Percentiles rank a stretch among this genome's conserved stretches.
Evolutionary conservation across 1,140 invertebrate genomes (phyloP).

Genomic region (Ditylenchus dipsaci): DNA sequence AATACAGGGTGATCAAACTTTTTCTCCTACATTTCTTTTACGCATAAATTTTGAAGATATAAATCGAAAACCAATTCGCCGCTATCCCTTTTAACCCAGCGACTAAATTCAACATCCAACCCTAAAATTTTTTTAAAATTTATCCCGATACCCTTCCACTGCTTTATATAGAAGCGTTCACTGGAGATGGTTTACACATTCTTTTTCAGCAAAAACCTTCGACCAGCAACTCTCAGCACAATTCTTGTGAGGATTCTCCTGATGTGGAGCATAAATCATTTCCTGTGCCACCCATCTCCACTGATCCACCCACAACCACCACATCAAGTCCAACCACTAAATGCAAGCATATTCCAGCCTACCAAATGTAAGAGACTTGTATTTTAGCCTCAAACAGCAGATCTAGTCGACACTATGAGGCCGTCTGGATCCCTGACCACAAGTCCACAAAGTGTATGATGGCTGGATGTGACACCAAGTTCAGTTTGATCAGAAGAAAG

Average conservation of each 20-base stretch:
- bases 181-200: too few species aligned
- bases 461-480: conserved; percentile 40
- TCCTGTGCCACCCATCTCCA: background rate
- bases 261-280: conserved; percentile 18
- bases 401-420: conserved; percentile 26
- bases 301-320: background rate
- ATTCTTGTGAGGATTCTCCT: conserved; percentile 21
- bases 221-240: background rate
- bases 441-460: conserved; percentile 41
- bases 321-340: too few species aligned
- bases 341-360: background rate
- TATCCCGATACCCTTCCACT: too few species aligned
- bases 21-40: too few species aligned
- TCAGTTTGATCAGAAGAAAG: conserved; percentile 35
- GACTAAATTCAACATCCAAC: too few species aligned
- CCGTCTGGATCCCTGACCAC: conserved; percentile 45
- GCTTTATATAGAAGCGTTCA: too few species aligned
- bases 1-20: too few species aligned
- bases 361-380: background rate
- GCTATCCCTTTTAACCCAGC: too few species aligned
- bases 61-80: too few species aligned
- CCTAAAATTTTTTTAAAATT: too few species aligned
- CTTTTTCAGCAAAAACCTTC: background rate
- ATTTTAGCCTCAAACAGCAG: background rate
- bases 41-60: too few species aligned